Percentiles rank a stretch among this genome's conserved stretches.
Conservation (phyloP, 2,113 vertebrate genomes). For the Strix aluco region DNA sequence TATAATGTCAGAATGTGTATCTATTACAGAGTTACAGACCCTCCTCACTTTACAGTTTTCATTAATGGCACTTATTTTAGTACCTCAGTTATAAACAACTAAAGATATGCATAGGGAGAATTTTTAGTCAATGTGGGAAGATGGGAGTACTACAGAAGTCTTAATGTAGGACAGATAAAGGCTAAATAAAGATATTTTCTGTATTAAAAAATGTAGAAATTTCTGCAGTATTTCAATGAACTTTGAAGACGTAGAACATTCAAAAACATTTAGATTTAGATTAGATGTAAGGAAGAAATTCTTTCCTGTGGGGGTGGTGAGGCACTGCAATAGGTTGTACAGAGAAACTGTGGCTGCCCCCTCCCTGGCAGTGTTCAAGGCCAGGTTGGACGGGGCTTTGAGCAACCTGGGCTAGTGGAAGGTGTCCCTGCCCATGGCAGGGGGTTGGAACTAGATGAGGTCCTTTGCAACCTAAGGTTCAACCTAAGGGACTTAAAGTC, state of each 20-base stretch:
- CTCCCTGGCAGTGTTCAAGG: too few relatives aligned
- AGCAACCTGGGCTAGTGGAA: too few relatives aligned
- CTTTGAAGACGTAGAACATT: not conserved
- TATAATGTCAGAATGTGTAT: not conserved
- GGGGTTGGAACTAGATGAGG: too few relatives aligned
- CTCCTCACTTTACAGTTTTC: accelerated
- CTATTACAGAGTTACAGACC: too few relatives aligned
- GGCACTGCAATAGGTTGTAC: too few relatives aligned
- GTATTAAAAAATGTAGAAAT: not conserved
- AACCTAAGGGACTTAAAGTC: too few relatives aligned
- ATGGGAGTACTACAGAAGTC: not conserved
- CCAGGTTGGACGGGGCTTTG: too few relatives aligned
- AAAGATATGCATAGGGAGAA: not conserved
- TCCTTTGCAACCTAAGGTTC: too few relatives aligned
- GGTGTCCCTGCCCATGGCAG: too few relatives aligned
- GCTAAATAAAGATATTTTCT: not conserved
- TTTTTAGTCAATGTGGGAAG: not conserved
- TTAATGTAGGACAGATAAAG: not conserved
- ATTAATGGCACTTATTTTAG: not conserved
- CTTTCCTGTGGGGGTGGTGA: too few relatives aligned
- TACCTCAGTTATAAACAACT: not conserved
- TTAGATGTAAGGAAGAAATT: too few relatives aligned
- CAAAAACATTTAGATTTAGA: not conserved
- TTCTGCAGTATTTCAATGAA: not conserved
- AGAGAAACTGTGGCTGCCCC: too few relatives aligned